Conservation (phyloP, 2,113 vertebrate genomes). For the Rhinopomastus cyanomelas region DNA sequence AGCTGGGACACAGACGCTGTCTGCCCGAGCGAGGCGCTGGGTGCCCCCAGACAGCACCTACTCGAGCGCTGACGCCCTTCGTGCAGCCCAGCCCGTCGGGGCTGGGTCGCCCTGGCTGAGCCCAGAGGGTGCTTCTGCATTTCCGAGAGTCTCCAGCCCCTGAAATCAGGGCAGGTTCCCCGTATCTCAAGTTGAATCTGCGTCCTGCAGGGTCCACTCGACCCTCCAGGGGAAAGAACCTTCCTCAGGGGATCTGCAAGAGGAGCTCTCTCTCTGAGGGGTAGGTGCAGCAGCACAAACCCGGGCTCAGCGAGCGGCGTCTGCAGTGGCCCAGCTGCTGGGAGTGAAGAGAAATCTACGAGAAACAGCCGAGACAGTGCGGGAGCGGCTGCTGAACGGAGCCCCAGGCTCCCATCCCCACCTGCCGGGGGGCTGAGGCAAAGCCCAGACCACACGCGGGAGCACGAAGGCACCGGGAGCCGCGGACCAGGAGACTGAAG, state of each 20-base stretch:
- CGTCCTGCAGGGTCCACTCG: background rate
- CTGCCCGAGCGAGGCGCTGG: background rate
- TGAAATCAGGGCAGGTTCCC: background rate
- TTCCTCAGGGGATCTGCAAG: background rate
- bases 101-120: background rate
- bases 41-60: background rate
- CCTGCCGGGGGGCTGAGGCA: background rate
- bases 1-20: background rate
- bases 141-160: accelerated
- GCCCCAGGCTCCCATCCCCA: background rate
- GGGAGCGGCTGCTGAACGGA: background rate
- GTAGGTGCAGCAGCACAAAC: background rate
- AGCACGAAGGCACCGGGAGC: background rate
- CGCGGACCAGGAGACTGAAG: accelerated
- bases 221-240: background rate
- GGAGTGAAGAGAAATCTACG: background rate
- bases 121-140: background rate
- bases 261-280: background rate
- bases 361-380: background rate
- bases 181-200: accelerated
- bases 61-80: accelerated
- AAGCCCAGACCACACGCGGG: accelerated
- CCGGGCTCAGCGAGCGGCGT: background rate
- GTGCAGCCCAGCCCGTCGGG: accelerated
- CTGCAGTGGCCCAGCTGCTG: background rate